phyloP scores from a whole-genome alignment of 2,113 vertebrate genomes.

The Aphyosemion australe region DNA sequence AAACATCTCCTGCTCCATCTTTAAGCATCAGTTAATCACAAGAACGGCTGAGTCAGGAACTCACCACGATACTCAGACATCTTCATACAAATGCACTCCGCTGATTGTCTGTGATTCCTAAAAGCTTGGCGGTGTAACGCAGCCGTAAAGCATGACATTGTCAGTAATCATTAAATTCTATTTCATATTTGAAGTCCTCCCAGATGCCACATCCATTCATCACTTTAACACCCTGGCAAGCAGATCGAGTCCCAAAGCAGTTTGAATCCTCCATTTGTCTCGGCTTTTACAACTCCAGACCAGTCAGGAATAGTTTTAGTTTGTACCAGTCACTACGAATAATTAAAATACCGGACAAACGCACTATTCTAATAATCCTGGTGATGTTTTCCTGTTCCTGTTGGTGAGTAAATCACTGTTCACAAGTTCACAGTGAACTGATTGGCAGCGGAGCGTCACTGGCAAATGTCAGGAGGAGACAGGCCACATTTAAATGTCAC shows the following conservation, averaged over 20 bases:
- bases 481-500: slow-evolving; percentile 48
- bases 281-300: slow-evolving; percentile 13
- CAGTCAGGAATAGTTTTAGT: background rate
- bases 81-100: background rate
- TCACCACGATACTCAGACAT: background rate
- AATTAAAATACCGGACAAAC: slow-evolving; percentile 5
- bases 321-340: background rate
- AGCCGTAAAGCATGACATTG: slow-evolving; percentile 44
- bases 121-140: slow-evolving; percentile 5
- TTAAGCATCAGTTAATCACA: slow-evolving; percentile 26
- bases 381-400: slow-evolving; percentile 5
- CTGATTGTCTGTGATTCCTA: slow-evolving; percentile 1
- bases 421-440: slow-evolving; percentile 34
- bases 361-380: slow-evolving; percentile 1
- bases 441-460: slow-evolving; percentile 21
- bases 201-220: slow-evolving; percentile 30
- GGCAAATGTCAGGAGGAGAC: slow-evolving; percentile 60
- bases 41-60: slow-evolving; percentile 41
- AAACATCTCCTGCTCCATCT: too few species aligned
- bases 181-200: slow-evolving; percentile 29
- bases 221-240: slow-evolving; percentile 38
- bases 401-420: slow-evolving; percentile 36
- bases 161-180: slow-evolving; percentile 43
- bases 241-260: background rate
- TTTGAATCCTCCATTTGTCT: slow-evolving; percentile 5